Conservation (phyloP, 2,113 vertebrate species). For the Carassius auratus region DNA sequence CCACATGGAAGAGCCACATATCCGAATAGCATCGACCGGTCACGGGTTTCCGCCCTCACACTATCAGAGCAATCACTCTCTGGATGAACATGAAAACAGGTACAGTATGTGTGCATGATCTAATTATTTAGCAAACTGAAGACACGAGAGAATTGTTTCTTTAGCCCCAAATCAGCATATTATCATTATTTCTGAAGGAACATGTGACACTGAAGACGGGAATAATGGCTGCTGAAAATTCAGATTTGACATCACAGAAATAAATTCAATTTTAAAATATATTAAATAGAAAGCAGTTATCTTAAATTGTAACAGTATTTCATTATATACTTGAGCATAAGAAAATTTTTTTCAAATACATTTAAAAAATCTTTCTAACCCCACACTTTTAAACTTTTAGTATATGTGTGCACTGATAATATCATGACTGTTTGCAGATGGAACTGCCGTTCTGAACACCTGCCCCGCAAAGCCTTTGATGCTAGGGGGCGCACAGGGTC, state of each 20-base stretch:
- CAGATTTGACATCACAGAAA: background rate
- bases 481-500: slow-evolving; percentile 86
- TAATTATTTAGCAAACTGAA: background rate
- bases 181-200: background rate
- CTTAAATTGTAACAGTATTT: too few species aligned
- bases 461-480: slow-evolving; percentile 86
- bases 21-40: slow-evolving; percentile 73
- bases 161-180: background rate
- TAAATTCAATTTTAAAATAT: too few species aligned
- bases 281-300: too few species aligned
- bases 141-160: background rate
- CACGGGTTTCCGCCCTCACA: slow-evolving; percentile 73
- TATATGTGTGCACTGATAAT: background rate
- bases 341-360: background rate
- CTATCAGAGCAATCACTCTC: slow-evolving; percentile 68
- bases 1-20: slow-evolving; percentile 73
- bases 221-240: background rate
- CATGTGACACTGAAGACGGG: background rate
- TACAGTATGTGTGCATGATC: slow-evolving; percentile 37
- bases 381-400: too few species aligned
- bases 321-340: too few species aligned
- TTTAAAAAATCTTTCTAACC: too few species aligned
- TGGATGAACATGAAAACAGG: slow-evolving; percentile 74
- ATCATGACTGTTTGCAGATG: slow-evolving; percentile 72
- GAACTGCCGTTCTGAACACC: slow-evolving; percentile 87